A percentile compares a stretch with the other conserved stretches of the same genome.
Conservation (phyloP, 2,888 invertebrate genomes). For the Marasmarcha lunaedactyla region DNA sequence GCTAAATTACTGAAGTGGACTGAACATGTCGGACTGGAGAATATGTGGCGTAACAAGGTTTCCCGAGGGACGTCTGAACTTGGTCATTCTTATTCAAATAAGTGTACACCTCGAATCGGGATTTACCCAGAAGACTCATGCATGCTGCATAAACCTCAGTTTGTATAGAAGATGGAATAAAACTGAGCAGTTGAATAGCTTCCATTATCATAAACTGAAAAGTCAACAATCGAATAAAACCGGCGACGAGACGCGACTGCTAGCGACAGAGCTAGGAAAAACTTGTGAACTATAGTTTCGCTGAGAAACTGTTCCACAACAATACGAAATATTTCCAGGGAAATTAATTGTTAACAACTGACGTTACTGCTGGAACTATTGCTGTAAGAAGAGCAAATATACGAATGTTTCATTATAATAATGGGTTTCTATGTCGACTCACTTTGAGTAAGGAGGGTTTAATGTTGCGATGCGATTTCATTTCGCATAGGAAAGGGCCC, state of each 20-base stretch:
- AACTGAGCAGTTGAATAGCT: slow-evolving; percentile 1
- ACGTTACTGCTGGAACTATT: too few relatives aligned
- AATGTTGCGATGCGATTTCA: slow-evolving; percentile 66
- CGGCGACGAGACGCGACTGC: too few relatives aligned
- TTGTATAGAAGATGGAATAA: slow-evolving; percentile 18
- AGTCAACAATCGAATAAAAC: too few relatives aligned
- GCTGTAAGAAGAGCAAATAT: background rate
- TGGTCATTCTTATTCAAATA: slow-evolving; percentile 64
- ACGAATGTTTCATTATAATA: slow-evolving; percentile 1
- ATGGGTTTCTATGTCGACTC: background rate
- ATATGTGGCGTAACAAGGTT: slow-evolving; percentile 20
- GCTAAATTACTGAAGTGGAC: too few relatives aligned
- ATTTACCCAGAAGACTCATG: slow-evolving; percentile 37
- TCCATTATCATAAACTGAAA: too few relatives aligned
- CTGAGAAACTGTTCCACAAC: too few relatives aligned
- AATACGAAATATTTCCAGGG: too few relatives aligned
- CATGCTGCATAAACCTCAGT: slow-evolving; percentile 23
- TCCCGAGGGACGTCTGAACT: slow-evolving; percentile 29
- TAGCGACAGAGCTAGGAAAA: too few relatives aligned
- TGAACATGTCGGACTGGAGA: slow-evolving; percentile 14
- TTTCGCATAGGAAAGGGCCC: slow-evolving; percentile 50
- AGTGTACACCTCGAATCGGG: slow-evolving; percentile 39
- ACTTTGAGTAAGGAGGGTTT: slow-evolving; percentile 46
- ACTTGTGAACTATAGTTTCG: too few relatives aligned
- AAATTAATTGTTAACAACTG: too few relatives aligned